Conservation (phyloP, 2,888 invertebrate genomes). For the Papilio gigon region DNA sequence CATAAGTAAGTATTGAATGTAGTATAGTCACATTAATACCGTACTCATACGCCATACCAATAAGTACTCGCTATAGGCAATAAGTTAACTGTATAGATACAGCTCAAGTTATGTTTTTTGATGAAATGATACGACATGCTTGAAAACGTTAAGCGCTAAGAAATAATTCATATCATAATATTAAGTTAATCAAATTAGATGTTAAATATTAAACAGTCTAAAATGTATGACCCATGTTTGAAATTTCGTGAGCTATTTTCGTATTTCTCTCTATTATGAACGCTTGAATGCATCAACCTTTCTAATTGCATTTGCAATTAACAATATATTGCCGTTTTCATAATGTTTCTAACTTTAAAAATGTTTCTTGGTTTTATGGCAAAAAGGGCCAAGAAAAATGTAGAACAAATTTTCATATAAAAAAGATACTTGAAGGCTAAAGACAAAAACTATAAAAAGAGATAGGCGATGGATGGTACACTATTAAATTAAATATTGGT, state of each 20-base stretch:
- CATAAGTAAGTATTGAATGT: slow-evolving; percentile 53
- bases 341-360: neutral
- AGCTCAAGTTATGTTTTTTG: slow-evolving; percentile 34
- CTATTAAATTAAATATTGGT: too few species aligned
- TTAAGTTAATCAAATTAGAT: slow-evolving; percentile 1
- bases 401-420: neutral
- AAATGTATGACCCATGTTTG: neutral
- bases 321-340: neutral
- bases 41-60: slow-evolving; percentile 49
- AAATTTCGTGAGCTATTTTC: neutral
- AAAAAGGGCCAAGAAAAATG: neutral
- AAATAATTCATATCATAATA: neutral
- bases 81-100: slow-evolving; percentile 38
- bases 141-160: neutral
- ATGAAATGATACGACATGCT: slow-evolving; percentile 22
- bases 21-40: slow-evolving; percentile 42
- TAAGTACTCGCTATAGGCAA: slow-evolving; percentile 38
- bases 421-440: too few species aligned
- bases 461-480: too few species aligned
- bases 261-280: neutral
- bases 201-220: neutral
- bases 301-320: neutral
- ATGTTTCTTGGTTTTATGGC: neutral
- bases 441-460: too few species aligned
- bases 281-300: slow-evolving; percentile 7